Evolutionary conservation across 2,888 invertebrate genomes (phyloP).

Genomic region (Chrysolina americana): DNA sequence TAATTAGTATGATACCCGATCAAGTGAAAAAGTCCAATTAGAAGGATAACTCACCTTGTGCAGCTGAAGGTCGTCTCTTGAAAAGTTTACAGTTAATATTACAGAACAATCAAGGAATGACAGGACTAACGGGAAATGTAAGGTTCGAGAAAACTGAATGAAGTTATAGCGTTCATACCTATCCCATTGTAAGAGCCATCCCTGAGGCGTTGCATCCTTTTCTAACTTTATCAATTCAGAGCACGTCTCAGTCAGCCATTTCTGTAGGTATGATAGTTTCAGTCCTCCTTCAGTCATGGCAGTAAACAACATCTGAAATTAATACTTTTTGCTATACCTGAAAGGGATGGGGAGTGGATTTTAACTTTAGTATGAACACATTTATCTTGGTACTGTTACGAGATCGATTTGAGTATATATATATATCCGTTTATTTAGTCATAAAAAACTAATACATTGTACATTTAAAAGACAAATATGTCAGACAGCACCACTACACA

Average conservation of each 20-base stretch:
- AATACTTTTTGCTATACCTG: constrained; percentile 15
- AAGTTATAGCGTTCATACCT: constrained; percentile 72
- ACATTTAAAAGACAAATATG: no score
- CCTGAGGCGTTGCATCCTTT: constrained; percentile 76
- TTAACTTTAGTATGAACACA: neutral
- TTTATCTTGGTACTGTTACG: no score
- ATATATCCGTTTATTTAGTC: no score
- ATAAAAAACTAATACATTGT: no score
- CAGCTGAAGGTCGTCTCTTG: constrained; percentile 16
- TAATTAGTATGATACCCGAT: neutral
- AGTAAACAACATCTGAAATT: constrained; percentile 74
- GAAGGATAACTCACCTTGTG: constrained; percentile 21
- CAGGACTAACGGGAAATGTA: constrained; percentile 3
- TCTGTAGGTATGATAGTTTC: constrained; percentile 73
- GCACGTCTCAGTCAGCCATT: constrained; percentile 75
- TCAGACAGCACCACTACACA: no score
- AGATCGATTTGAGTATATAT: no score
- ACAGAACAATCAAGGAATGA: constrained; percentile 6
- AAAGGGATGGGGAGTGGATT: neutral
- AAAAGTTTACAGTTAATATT: constrained; percentile 16
- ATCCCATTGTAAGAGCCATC: constrained; percentile 83
- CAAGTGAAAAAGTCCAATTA: constrained; percentile 2
- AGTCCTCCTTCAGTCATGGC: constrained; percentile 77
- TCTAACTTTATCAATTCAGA: constrained; percentile 76
- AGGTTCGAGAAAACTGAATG: constrained; percentile 23